These are phyloP conservation scores for Oreochromis aureus DNA, from an alignment of 2,113 vertebrate genomes.

Conservation along the genomic window DNA sequence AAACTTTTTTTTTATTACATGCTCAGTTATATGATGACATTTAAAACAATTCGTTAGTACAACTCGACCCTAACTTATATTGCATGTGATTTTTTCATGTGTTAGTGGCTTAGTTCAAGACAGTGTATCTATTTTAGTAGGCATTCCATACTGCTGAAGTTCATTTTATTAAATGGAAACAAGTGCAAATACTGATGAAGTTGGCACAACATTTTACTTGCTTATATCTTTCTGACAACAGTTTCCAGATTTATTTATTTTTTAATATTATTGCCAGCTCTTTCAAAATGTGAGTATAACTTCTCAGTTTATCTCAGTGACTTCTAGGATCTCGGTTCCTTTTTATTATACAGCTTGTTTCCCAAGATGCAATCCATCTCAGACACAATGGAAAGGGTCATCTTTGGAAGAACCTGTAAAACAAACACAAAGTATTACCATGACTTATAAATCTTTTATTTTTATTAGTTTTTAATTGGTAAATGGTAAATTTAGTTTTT, in stretches of 20 bases:
- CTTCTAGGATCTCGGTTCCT: conserved; percentile 86
- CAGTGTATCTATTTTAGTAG: not conserved
- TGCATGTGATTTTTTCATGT: not conserved
- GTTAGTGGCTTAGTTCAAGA: not conserved
- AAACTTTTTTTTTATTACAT: not conserved
- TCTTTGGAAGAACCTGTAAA: conserved; percentile 87
- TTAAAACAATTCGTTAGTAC: not conserved
- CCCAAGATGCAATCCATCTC: conserved; percentile 93
- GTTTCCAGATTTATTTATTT: not conserved
- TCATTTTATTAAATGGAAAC: not conserved
- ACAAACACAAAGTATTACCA: not conserved
- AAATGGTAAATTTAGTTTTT: not conserved
- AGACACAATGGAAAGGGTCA: conserved; percentile 84
- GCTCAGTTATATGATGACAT: not conserved
- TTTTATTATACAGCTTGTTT: conserved; percentile 94
- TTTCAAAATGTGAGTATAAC: not conserved
- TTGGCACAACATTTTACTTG: not conserved
- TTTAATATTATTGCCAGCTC: not conserved
- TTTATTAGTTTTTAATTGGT: not conserved
- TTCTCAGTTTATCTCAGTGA: not conserved
- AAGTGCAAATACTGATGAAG: not conserved
- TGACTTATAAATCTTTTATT: not conserved
- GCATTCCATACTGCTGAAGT: not conserved
- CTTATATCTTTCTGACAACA: not conserved
- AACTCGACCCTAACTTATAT: not conserved